Conservation (phyloP, 2,797 vertebrate genomes). For the Pseudotriccus pelzelni region DNA sequence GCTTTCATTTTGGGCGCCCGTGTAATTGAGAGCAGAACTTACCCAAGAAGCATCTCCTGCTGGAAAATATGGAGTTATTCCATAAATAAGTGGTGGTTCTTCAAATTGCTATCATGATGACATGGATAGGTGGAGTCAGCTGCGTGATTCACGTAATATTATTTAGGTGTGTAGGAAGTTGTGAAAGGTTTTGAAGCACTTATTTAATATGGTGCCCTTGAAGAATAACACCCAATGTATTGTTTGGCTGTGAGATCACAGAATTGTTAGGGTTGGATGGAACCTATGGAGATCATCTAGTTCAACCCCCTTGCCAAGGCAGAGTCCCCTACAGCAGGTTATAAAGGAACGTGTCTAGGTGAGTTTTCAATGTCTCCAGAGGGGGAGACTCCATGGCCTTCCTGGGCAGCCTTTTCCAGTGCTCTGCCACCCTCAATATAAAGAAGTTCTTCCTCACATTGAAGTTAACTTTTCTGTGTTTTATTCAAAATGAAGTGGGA, state of each 20-base stretch:
- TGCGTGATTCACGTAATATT: background rate
- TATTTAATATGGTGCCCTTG: background rate
- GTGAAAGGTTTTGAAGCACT: background rate
- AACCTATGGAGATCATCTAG: background rate
- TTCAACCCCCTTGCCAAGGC: background rate
- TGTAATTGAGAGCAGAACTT: background rate
- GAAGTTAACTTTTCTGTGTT: background rate
- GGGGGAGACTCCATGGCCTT: fast-evolving
- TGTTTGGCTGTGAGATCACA: background rate
- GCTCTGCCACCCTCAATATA: background rate
- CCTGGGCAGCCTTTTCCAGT: background rate
- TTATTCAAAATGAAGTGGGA: background rate
- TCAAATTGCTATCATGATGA: background rate
- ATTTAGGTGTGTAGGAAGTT: background rate
- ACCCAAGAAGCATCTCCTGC: background rate
- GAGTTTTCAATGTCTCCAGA: background rate
- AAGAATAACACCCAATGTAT: background rate
- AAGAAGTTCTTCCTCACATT: background rate
- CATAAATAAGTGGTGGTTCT: background rate
- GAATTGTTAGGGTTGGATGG: background rate
- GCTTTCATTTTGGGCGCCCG: background rate
- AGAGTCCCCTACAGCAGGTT: background rate
- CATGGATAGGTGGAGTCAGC: background rate
- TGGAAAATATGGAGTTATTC: background rate
- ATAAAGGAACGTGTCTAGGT: background rate